Base-by-base conservation (phyloP, 2,888 invertebrate genomes). In the Cabera pusaria region DNA sequence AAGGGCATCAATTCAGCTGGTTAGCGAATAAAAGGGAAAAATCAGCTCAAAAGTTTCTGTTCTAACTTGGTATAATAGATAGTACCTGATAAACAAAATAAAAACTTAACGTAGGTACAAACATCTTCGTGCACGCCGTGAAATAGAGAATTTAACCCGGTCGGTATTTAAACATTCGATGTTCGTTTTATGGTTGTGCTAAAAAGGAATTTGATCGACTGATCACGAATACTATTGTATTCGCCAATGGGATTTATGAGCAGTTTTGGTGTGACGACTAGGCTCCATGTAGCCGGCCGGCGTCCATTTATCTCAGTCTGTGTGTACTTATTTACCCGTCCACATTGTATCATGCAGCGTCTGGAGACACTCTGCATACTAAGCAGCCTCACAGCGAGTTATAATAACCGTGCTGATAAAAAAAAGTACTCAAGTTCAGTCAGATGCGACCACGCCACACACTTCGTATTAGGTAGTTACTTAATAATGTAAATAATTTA, bases 1-100 rank as follows among this genome's bases (percentile, higher is more conserved):
- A 82, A 62, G 76, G 65, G 64, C 72, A 73, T 78, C 76, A 77
- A 80, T 79, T 76, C 70, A 60, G 64, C 49, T 51, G 63, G 60
- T 58, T 48, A 59, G 63, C 65, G 57, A 71, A 74, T 73, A 61
- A 61, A 64, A 67, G 56, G 62, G 56, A 59, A 56, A 51, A 51
- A 61, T 57, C 48, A 42, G 36, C 47, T 49, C 41, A 45, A 32
- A 53, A 41, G 43, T 55, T 54, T 41, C 37, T 33, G 52, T 38
- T 39, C 19, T 9, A 24, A 11, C 20, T n/a, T n/a, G n/a, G n/a
- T n/a, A n/a, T n/a, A n/a, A n/a, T n/a, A n/a, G n/a, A n/a, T n/a
- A n/a, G n/a, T n/a, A n/a, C n/a, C n/a, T n/a, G n/a, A n/a, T n/a
- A n/a, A n/a, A n/a, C n/a, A n/a, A n/a, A n/a, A n/a, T n/a, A n/a